These are phyloP conservation scores for Hormaphis cornu DNA, from an alignment of 1,140 invertebrate genomes.

Conservation along the genomic window DNA sequence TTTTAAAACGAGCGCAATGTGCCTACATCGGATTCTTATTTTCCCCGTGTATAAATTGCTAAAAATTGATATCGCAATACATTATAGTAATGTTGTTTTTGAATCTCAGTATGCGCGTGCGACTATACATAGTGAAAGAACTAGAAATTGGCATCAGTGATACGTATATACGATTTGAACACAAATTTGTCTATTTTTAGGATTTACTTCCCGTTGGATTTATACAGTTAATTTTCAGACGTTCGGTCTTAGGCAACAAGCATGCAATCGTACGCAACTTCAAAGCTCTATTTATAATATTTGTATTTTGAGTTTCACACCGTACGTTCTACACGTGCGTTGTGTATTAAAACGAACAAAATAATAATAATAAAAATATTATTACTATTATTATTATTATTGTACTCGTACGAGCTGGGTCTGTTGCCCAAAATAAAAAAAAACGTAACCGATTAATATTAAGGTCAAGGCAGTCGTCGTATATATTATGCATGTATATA, in stretches of 20 bases:
- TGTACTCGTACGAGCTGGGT: not conserved
- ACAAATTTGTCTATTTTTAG: conserved; percentile 20
- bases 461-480: not conserved
- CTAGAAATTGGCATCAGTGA: conserved; percentile 10
- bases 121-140: too few relatives aligned
- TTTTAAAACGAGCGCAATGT: too few relatives aligned
- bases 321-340: not conserved
- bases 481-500: too few relatives aligned
- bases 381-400: too few relatives aligned
- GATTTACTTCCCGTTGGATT: conserved; percentile 18
- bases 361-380: too few relatives aligned
- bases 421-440: not conserved
- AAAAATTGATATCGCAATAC: too few relatives aligned
- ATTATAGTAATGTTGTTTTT: too few relatives aligned
- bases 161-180: conserved; percentile 3
- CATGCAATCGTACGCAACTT: conserved; percentile 14
- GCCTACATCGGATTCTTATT: too few relatives aligned
- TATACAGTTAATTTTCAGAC: conserved; percentile 19
- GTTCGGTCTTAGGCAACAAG: conserved; percentile 24
- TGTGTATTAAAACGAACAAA: not conserved
- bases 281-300: conserved; percentile 26
- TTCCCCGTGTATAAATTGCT: too few relatives aligned
- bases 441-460: not conserved
- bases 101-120: too few relatives aligned
- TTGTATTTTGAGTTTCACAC: conserved; percentile 3